Base-by-base conservation (phyloP, 2,113 vertebrate species). In the Phoenicopterus ruber region DNA sequence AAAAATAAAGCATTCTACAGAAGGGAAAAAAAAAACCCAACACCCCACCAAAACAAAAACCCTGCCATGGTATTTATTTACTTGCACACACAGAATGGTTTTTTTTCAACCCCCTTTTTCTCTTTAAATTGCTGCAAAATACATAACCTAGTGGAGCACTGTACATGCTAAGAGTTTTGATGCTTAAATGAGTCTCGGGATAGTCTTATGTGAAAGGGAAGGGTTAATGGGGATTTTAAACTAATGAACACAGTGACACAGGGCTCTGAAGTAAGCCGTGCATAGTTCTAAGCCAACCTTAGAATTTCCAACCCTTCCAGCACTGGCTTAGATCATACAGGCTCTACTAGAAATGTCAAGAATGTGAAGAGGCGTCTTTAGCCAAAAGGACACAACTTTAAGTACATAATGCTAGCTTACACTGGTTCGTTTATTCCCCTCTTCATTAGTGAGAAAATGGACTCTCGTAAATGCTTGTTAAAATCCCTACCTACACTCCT, bases 391-490 rank as follows among this genome's bases (percentile, higher is more conserved):
- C 98, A 99, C 98, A 99, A 99, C 98, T 99, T 99, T 99, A 99
- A 99, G 99, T 99, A 99, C 98, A 98, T 98, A 99, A 99, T 99
- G 98, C 99, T 98, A 98, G 99, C 98, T 98, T 98, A 98, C 98
- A 99, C 98, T 98, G 99, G 98, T 99, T 99, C 99, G 98, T 99
- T 98, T 99, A 99, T 99, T 99, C 99, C 99, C 99, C 99, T 99
- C 99, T 99, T 99, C 99, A 99, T 99, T 99, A 99, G 99, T 98
- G 99, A 99, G 99, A 99, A 99, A 99, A 99, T 99, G 99, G 99
- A 99, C 99, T 99, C 99, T 99, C 98, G 98, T 99, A 99, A 99
- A 99, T 98, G 99, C 99, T 99, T 99, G 99, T 99, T 99, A 99
- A 99, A 99, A 99, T 99, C 99, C 99, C 99, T 99, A 99, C 99